Evolutionary conservation across 2,888 invertebrate genomes (phyloP).

Genomic region (Agrilus cyanescens): DNA sequence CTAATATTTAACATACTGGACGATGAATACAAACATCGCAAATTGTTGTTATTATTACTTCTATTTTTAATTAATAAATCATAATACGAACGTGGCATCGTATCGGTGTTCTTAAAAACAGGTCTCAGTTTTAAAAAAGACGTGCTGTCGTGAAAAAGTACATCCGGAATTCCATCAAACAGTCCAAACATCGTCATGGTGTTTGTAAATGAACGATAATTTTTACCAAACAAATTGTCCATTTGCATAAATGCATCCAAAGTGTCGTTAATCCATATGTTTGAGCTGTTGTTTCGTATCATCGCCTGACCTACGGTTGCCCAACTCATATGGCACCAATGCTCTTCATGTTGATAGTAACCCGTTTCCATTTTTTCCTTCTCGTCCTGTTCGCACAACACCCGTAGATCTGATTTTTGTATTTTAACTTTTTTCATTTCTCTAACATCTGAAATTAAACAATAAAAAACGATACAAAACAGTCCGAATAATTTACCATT

Average conservation of each 20-base stretch:
- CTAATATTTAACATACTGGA: no score
- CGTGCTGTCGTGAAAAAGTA: conserved; percentile 55
- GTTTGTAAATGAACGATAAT: conserved; percentile 41
- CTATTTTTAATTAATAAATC: conserved; percentile 9
- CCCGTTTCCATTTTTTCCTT: neutral
- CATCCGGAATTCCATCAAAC: conserved; percentile 49
- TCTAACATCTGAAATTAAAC: conserved; percentile 7
- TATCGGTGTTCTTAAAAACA: conserved; percentile 24
- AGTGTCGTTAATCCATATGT: conserved; percentile 52
- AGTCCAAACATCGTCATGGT: conserved; percentile 60
- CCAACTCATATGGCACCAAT: conserved; percentile 53
- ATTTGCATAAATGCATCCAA: conserved; percentile 56
- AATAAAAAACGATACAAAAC: neutral
- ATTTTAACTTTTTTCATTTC: conserved; percentile 8
- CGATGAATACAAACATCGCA: conserved; percentile 11
- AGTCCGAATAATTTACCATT: conserved; percentile 35
- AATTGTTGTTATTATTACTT: conserved; percentile 13
- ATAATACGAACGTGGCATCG: conserved; percentile 21
- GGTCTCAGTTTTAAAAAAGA: conserved; percentile 26
- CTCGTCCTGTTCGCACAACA: conserved; percentile 44
- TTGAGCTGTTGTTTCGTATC: conserved; percentile 43
- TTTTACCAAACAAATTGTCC: conserved; percentile 58
- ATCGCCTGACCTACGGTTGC: conserved; percentile 56
- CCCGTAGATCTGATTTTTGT: conserved; percentile 36
- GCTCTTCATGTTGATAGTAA: conserved; percentile 16